A percentile compares a stretch with the other conserved stretches of the same genome.
Conservation (phyloP, 2,888 invertebrate species). For the Amphimallon solstitiale region DNA sequence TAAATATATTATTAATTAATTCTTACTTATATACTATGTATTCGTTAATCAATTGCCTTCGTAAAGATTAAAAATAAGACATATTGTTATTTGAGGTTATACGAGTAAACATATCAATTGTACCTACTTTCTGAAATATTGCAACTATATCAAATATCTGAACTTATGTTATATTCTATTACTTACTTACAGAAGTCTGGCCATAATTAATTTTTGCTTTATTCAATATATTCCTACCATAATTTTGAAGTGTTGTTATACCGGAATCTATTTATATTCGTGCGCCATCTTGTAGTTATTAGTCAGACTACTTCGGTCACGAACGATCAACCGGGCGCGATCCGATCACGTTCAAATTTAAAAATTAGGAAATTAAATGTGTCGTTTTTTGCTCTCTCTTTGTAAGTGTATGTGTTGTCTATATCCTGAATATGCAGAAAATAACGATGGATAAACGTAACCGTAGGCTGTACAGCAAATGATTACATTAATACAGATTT, state of each 20-base stretch:
- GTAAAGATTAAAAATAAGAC: neutral
- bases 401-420: too few relatives aligned
- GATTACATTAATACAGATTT: slow-evolving; percentile 63
- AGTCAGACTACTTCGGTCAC: neutral
- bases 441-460: slow-evolving; percentile 38
- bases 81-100: slow-evolving; percentile 20
- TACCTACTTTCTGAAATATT: neutral
- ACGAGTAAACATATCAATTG: neutral
- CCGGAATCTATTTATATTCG: slow-evolving; percentile 28
- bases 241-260: neutral
- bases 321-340: neutral
- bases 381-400: slow-evolving; percentile 7
- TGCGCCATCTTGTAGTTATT: slow-evolving; percentile 35
- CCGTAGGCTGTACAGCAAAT: slow-evolving; percentile 41
- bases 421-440: slow-evolving; percentile 31
- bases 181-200: neutral
- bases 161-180: too few relatives aligned
- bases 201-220: neutral
- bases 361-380: slow-evolving; percentile 16
- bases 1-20: slow-evolving; percentile 3
- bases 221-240: neutral
- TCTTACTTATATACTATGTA: neutral
- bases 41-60: neutral
- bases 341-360: neutral
- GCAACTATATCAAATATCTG: too few relatives aligned